Base-by-base conservation (phyloP, 2,113 vertebrate genomes). In the Callipepla californica region DNA sequence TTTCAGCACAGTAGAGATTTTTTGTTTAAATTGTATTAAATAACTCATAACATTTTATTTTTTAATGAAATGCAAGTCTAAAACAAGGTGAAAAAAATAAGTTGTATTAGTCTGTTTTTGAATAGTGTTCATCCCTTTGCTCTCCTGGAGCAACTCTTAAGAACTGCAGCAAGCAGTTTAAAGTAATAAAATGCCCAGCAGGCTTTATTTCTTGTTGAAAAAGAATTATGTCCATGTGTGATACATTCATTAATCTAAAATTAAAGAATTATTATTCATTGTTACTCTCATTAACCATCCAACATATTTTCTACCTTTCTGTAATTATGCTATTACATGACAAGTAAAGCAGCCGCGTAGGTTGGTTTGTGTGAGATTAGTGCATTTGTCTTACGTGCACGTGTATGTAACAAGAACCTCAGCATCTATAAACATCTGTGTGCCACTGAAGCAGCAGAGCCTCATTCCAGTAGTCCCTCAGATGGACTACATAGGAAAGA, bases 21-120 rank as follows among this genome's bases (percentile, higher is more conserved):
- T 36, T 61, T 59, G 34, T 36, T 34, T 36, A 61, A 61, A 28
- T 73, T 85, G 32, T 53, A 73, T 72, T 78, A 85, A 96, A 59
- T 57, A 88, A 50, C 20, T 58, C 32, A n/a, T 76, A 50, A 93
- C 45, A 74, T 78, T 93, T 91, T 88, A 30, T 78, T 93, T 89
- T 84, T 22, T 57, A 79, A 68, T 86, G 30, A 78, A 62, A 47
- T 70, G 2, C 50, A 69, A 88, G 32, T 15, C 50, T 89, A 55
- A 63, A 85, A 72, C 23, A 65, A 75, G 87, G 57, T 38, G 55
- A 89, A 74, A 87, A 94, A 95, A 83, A 77, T 61, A 50, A 62
- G 58, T 51, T 65, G 26, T 2, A 40, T 59, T 32, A 4, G 2
- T 78, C 22, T 59, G 0, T 53, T 90, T 90, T 57, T 66, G 59